Conservation (phyloP, 2,797 vertebrate species). For the Glossophaga mutica region DNA sequence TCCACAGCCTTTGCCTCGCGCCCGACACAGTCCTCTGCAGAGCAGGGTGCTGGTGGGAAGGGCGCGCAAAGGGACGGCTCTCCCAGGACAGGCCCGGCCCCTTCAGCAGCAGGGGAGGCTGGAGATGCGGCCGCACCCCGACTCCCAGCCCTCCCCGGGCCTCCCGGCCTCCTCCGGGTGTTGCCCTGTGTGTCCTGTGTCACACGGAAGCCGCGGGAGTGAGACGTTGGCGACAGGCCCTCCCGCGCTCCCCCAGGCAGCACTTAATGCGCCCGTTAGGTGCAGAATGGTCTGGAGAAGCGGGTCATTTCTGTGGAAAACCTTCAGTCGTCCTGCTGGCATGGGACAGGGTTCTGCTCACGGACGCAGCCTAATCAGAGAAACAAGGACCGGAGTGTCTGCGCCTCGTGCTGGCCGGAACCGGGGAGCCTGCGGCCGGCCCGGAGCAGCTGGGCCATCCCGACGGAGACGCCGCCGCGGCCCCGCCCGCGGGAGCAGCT, state of each 20-base stretch:
- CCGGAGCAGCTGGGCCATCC: too few species aligned
- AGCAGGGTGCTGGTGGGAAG: conserved; percentile 17
- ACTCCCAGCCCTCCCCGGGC: neutral
- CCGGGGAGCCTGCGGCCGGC: neutral
- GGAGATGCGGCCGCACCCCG: neutral
- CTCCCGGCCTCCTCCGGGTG: neutral
- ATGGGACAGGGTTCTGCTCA: neutral
- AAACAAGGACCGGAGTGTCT: neutral
- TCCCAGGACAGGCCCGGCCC: neutral
- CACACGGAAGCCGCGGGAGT: neutral
- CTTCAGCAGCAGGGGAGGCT: neutral
- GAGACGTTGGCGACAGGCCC: neutral
- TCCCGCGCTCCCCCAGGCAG: neutral
- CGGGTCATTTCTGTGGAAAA: conserved; percentile 18
- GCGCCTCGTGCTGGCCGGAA: neutral
- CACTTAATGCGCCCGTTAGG: neutral
- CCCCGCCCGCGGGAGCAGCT: neutral
- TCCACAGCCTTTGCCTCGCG: conserved; percentile 23
- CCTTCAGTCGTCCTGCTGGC: neutral
- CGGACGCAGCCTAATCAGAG: neutral
- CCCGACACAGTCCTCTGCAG: conserved; percentile 29
- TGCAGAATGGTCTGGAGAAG: conserved; percentile 30
- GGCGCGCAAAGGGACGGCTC: neutral
- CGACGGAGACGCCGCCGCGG: neutral
- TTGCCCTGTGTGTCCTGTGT: neutral